phyloP scores from a whole-genome alignment of 2,113 vertebrate genomes.

The human (Homo sapiens) region DNA sequence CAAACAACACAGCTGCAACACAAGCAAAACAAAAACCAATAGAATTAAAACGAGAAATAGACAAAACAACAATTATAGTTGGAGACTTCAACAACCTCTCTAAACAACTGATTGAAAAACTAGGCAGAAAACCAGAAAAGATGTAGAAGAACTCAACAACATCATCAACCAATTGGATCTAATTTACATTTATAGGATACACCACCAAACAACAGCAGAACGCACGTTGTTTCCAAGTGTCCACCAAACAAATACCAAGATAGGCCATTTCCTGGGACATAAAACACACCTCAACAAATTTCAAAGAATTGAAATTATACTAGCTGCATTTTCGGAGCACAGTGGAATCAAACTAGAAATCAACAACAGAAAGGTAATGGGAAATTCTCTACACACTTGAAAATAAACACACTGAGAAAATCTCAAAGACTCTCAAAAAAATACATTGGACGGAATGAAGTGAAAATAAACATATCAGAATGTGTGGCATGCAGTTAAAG shows the following conservation, averaged over 20 bases:
- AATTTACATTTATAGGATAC: fast-evolving
- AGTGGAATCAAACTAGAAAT: background rate
- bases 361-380: background rate
- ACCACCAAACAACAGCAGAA: background rate
- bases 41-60: background rate
- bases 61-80: background rate
- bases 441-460: background rate
- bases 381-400: background rate
- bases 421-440: background rate
- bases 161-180: background rate
- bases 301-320: background rate
- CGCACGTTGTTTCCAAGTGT: background rate
- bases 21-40: too few species aligned
- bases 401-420: background rate
- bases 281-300: background rate
- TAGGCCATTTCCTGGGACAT: background rate
- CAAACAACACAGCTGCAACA: background rate
- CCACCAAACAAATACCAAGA: background rate
- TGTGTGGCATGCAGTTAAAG: background rate
- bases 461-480: background rate
- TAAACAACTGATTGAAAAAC: background rate
- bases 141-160: background rate
- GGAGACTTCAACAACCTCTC: background rate
- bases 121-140: background rate
- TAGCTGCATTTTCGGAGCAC: background rate